Evolutionary conservation across 2,888 invertebrate genomes (phyloP), one percentile per base, ranked within the genome.

Genomic region (Eupeodes luniger): DNA sequence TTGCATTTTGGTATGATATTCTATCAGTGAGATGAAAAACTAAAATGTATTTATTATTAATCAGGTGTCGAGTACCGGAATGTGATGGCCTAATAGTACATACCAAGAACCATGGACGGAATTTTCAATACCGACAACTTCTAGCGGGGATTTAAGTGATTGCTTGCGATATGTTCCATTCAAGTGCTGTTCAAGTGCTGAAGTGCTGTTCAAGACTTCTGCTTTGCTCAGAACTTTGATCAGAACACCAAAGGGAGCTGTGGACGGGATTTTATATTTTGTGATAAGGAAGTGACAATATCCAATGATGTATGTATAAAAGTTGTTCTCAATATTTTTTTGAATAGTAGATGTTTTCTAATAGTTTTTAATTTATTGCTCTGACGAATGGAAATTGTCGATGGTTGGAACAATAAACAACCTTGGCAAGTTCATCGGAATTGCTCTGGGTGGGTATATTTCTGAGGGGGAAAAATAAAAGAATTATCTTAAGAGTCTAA

Each of bases 381-480:
- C 91, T 5, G 92, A 94, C 89, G 92, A 95, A 82, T 97, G 96
- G 97, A 96, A 96, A 93, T 92, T 96, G 81, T 95, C 96, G 0
- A 91, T 97, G 90, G 95, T 97, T 51, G 97, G 97, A 14, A 96
- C 96, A 3, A 94, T 96, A 5, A 96, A 96, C 91, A 96, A 96
- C 91, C 92, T 96, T 62, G 96, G 96, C 19, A 96, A 96, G 94
- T 96, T 96, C 90, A 93, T 96, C 53, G 96, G 96, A 11, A 95
- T 96, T 93, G 94, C 96, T 36, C 94, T 96, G 79, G 95, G 94
- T 40, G 96, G 95, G 91, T 95, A 94, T 92, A 94, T 95, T 90
- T 96, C 95, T 5, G 97, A 97, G 93, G 96, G 95, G 94, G 96
- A 91, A 92, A 16, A 16, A 34, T 49, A 57, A 7, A 44, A 53